Evolutionary conservation across 1,140 invertebrate genomes (phyloP).

Genomic region (Macrotrachela quadricornifera): DNA sequence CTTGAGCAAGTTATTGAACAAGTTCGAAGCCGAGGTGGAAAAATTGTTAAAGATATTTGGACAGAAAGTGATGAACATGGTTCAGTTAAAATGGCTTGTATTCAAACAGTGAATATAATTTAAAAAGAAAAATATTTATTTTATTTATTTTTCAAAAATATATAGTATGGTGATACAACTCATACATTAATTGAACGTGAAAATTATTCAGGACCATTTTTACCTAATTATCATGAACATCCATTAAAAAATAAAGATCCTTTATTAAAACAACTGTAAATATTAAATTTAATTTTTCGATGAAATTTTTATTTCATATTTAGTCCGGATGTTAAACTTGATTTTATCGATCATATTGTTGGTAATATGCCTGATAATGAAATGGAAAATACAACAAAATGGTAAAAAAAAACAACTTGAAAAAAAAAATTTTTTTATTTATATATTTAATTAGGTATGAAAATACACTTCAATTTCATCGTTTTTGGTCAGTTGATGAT

Average conservation of each 20-base stretch:
- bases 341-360: conserved; percentile 88
- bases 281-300: conserved; percentile 1
- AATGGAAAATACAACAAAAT: conserved; percentile 67
- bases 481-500: conserved; percentile 98
- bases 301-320: conserved; percentile 17
- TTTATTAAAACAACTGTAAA: background rate
- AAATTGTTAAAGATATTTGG: conserved; percentile 62
- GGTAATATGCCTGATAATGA: conserved; percentile 78
- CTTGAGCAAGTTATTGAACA: conserved; percentile 60
- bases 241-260: conserved; percentile 33
- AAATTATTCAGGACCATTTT: conserved; percentile 61
- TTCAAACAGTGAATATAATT: conserved; percentile 52
- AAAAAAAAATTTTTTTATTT: too few species aligned
- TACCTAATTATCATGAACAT: conserved; percentile 54
- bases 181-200: conserved; percentile 78
- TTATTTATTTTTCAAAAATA: conserved; percentile 14
- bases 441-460: conserved; percentile 42
- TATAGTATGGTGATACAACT: conserved; percentile 78
- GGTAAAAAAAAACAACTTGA: conserved; percentile 29
- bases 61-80: conserved; percentile 67
- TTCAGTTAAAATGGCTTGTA: conserved; percentile 54
- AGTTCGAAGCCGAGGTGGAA: conserved; percentile 60
- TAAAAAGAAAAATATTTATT: background rate
- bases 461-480: conserved; percentile 70
- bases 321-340: conserved; percentile 49